Base-by-base conservation (phyloP, 2,888 invertebrate genomes). In the Drosophila neonasuta region DNA sequence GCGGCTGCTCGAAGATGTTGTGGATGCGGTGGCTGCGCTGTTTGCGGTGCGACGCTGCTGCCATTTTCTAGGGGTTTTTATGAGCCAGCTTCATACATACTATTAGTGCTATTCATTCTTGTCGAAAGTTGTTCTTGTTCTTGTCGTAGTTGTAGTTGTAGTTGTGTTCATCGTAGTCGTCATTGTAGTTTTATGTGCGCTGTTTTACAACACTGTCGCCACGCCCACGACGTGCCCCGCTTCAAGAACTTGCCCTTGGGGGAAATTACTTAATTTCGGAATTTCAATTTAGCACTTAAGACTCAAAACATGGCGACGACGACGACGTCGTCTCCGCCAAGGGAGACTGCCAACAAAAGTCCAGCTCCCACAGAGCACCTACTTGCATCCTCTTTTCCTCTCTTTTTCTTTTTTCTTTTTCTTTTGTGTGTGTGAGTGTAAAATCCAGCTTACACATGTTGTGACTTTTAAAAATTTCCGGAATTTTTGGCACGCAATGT, bases 401-500 rank as follows among this genome's bases (percentile, higher is more conserved):
- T 52, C 17, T 57, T 32, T 45, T 49, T 39, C 29, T 48, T 24
- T 32, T 54, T n/a, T 52, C 41, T 49, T 17, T 52, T 41, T 52
- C 51, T 34, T 29, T 50, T 29, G 17, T 29, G 49, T 30, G 49
- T 30, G 59, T 69, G 62, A 58, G 76, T 76, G 66, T 71, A 75
- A 72, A 83, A 83, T 77, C 63, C 71, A 69, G 76, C 86, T 80
- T 86, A 82, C 80, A 86, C 86, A 86, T 82, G 85, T 82, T 86
- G 77, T 78, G 86, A 81, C 85, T 86, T 80, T 74, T 80, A 73
- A 81, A 86, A 87, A 88, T 88, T 80, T 88, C 79, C 79, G 84
- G 80, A 86, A 88, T 88, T 88, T 83, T 80, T 77, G 81, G 81
- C 88, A 88, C 86, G 88, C 88, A 88, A 77, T 85, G 75, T 77